Base-by-base conservation (phyloP, 1,140 invertebrate genomes). In the Zaprionus davidi region DNA sequence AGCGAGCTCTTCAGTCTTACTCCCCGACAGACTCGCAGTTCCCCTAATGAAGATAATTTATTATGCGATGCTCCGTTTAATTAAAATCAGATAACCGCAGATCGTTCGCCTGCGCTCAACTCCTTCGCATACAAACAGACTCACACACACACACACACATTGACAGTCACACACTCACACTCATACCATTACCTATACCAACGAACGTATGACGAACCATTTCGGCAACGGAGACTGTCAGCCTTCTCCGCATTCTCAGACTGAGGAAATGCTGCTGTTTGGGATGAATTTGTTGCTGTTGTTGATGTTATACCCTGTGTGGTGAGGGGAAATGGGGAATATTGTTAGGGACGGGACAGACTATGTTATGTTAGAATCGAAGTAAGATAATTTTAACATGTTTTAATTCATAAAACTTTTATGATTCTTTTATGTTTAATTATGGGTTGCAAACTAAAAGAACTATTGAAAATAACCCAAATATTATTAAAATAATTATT, bases 21-120 rank as follows among this genome's bases (percentile, higher is more conserved):
- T 34, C 31, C 31, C 31, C 31, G 31, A 34, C 31, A 34, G 31
- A 34, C n/a, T 17, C n/a, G 41, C n/a, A 17, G n/a, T 46, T 17
- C 41, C 78, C 79, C 79, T 90, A 90, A 90, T 90, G 85, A 90
- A 90, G 85, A 90, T 90, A 90, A 90, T 90, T 90, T 90, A 90
- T 90, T 90, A 90, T 90, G 71, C 85, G 85, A 90, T 90, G 86
- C 86, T 79, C 86, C 81, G 85, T 90, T 90, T 90, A 90, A 90
- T 90, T 90, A 90, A 90, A 90, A 90, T 90, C 85, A 86, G 85
- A 90, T 90, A 90, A 85, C 51, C 71, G 38, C 41, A 72, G 65
- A 81, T 87, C 71, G 62, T 66, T 78, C 81, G 77, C 77, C 78
- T 67, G 79, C 71, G 56, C 62, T 70, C 68, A 76, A 79, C 76